phyloP scores from a whole-genome alignment of 2,113 vertebrate genomes.

The Irena cyanogastra region DNA sequence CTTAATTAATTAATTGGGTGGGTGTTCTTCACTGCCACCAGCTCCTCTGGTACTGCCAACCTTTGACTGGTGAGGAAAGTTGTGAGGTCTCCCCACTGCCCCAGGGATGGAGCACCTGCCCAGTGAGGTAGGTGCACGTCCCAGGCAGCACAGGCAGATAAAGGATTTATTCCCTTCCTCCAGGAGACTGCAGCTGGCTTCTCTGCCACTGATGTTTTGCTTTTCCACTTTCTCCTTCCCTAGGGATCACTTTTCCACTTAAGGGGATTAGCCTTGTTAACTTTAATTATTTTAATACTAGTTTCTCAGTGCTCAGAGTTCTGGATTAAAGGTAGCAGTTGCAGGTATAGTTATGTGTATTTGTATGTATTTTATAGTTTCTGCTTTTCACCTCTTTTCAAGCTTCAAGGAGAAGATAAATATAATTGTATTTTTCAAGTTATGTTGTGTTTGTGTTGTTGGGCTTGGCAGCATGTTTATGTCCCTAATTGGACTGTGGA shows the following conservation, averaged over 20 bases:
- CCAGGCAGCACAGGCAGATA: accelerated
- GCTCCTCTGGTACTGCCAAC: no score
- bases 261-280: background rate
- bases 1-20: background rate
- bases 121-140: background rate
- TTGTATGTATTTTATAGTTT: background rate
- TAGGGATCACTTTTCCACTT: background rate
- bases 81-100: accelerated
- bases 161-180: background rate
- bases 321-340: background rate
- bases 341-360: background rate
- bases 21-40: background rate
- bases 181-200: background rate
- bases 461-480: background rate
- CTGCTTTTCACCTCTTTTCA: background rate
- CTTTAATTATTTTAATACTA: background rate
- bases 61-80: background rate
- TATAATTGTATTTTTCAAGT: background rate
- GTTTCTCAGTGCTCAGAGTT: background rate
- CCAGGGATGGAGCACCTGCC: accelerated
- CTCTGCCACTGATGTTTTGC: background rate
- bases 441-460: background rate
- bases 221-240: background rate
- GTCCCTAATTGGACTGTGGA: background rate
- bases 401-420: background rate